phyloP scores from a whole-genome alignment of 2,113 vertebrate species.

The Menidia beryllina region DNA sequence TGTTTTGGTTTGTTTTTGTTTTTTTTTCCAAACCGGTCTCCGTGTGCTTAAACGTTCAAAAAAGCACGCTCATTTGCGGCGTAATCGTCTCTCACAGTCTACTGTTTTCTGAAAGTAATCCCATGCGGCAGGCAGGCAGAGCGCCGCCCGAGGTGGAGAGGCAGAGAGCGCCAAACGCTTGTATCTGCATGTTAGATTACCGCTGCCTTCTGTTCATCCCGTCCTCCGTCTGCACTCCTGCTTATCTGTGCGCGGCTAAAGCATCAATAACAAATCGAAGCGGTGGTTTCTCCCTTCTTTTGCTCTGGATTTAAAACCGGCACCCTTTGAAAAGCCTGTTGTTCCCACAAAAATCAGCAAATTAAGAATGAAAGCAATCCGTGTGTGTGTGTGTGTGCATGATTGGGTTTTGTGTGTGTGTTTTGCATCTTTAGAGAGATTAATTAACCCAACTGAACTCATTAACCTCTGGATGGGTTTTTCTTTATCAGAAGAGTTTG shows the following conservation, averaged over 20 bases:
- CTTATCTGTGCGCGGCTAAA: constrained; percentile 17
- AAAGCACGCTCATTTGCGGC: constrained; percentile 16
- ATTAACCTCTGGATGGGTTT: constrained; percentile 58
- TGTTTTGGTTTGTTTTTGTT: not conserved
- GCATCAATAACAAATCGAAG: constrained; percentile 1
- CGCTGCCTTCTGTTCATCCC: constrained; percentile 28
- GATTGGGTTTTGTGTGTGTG: not conserved
- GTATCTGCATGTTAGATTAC: constrained; percentile 45
- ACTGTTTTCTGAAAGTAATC: constrained; percentile 49
- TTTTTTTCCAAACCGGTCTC: constrained; percentile 8
- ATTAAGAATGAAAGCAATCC: not conserved
- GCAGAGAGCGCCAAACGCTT: constrained; percentile 19
- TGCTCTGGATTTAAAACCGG: not conserved
- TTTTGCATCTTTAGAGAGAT: constrained; percentile 32
- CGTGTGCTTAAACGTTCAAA: constrained; percentile 26
- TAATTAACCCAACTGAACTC: constrained; percentile 55
- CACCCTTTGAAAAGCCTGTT: not conserved
- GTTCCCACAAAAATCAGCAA: constrained; percentile 3
- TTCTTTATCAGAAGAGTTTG: constrained; percentile 38
- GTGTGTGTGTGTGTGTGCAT: not conserved
- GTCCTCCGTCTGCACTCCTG: constrained; percentile 13
- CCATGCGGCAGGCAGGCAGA: constrained; percentile 34
- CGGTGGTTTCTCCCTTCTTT: not conserved
- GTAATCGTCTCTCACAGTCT: constrained; percentile 27
- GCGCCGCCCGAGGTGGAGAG: constrained; percentile 31